phyloP scores from a whole-genome alignment of 64 coral and sea anemone species.

The Hydrozoanthus tunicans region DNA sequence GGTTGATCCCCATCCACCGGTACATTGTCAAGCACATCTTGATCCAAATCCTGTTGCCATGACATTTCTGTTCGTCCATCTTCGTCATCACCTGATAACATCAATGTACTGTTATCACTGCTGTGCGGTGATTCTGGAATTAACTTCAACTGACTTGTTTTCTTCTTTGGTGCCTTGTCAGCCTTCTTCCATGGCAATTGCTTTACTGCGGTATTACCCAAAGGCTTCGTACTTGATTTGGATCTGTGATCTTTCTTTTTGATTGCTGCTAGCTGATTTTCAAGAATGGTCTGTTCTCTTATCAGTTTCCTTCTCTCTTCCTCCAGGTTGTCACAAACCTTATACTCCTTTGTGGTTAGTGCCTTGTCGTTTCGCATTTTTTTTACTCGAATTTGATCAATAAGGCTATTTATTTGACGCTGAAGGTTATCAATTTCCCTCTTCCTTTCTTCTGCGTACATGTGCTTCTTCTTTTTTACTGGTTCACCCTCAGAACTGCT shows the following conservation, averaged over 20 bases:
- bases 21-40: conserved; percentile 11
- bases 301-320: conserved; percentile 24
- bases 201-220: neutral
- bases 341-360: neutral
- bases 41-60: neutral
- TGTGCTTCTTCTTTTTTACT: neutral
- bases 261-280: conserved; percentile 18
- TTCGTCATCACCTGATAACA: conserved; percentile 18
- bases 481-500: neutral
- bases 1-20: conserved; percentile 9
- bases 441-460: neutral
- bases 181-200: conserved; percentile 18
- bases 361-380: conserved; percentile 18
- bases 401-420: neutral
- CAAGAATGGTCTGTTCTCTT: conserved; percentile 18
- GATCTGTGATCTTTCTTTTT: conserved; percentile 30
- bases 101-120: conserved; percentile 12
- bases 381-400: neutral
- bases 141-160: conserved; percentile 29
- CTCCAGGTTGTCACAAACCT: neutral
- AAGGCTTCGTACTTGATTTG: conserved; percentile 7
- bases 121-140: conserved; percentile 21
- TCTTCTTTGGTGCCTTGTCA: conserved; percentile 18
- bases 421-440: neutral
- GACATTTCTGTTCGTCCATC: conserved; percentile 5